These are phyloP conservation scores for Stramonita haemastoma DNA, from an alignment of 2,888 invertebrate genomes.

Conservation along the genomic window DNA sequence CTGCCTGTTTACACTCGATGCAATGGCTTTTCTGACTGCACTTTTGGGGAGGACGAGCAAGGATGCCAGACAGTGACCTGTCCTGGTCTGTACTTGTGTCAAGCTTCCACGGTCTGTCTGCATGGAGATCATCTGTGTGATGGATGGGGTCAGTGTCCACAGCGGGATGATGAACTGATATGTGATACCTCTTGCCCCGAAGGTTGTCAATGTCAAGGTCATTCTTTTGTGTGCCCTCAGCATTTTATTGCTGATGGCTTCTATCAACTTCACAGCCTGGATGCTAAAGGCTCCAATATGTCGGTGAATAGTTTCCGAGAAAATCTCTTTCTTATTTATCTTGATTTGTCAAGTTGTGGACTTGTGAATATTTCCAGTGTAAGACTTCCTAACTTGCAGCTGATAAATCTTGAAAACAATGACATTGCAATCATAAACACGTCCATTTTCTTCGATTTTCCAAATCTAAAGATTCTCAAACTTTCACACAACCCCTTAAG, in stretches of 20 bases:
- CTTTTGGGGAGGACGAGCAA: not conserved
- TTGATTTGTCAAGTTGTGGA: not conserved
- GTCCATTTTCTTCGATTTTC: not conserved
- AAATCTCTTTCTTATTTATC: not conserved
- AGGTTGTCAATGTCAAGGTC: not conserved
- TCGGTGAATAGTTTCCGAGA: not conserved
- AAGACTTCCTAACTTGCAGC: not conserved
- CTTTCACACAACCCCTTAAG: not conserved
- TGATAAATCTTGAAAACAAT: not conserved
- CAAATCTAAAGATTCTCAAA: not conserved
- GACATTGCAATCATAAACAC: not conserved
- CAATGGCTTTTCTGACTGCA: conserved; percentile 21
- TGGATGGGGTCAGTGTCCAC: conserved; percentile 16
- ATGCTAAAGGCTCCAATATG: not conserved
- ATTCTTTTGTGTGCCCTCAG: not conserved
- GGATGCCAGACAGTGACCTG: not conserved
- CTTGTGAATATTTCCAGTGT: not conserved
- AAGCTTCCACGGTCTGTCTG: not conserved
- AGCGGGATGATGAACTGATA: conserved; percentile 7
- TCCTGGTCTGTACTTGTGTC: not conserved
- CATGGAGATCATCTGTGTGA: conserved; percentile 12
- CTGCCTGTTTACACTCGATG: conserved; percentile 7
- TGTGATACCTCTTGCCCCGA: conserved; percentile 9
- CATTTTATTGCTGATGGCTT: not conserved
- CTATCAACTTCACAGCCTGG: not conserved